Evolutionary conservation across 2,797 vertebrate genomes (phyloP).

Genomic region (Chaenodraco wilsoni): DNA sequence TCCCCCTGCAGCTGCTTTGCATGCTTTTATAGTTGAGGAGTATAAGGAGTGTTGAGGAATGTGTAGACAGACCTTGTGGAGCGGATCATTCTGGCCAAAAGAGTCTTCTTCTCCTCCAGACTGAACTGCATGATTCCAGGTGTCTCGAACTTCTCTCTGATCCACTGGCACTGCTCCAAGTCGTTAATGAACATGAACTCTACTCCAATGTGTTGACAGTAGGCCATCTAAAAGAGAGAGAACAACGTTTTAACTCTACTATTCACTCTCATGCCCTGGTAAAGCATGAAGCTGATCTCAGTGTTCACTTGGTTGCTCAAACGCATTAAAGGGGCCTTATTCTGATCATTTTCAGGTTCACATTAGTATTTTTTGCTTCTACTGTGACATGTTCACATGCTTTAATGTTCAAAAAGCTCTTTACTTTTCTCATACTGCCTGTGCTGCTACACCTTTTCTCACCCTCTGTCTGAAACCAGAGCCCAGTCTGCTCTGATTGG

Average conservation of each 20-base stretch:
- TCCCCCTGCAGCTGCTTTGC: not conserved
- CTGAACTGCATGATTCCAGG: slow-evolving; percentile 90
- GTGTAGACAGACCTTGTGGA: slow-evolving; percentile 89
- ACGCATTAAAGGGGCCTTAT: too few species aligned
- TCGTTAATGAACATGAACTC: slow-evolving; percentile 99
- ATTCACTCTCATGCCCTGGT: not conserved
- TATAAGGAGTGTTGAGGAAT: not conserved
- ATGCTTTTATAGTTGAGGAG: not conserved
- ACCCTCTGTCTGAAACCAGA: too few species aligned
- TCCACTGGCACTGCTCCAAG: slow-evolving; percentile 95
- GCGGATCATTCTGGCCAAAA: slow-evolving; percentile 89
- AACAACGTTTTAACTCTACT: not conserved
- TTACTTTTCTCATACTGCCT: too few species aligned
- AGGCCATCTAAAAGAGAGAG: slow-evolving; percentile 75
- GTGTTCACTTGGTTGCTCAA: not conserved
- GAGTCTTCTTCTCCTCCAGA: slow-evolving; percentile 88
- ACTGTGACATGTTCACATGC: too few species aligned
- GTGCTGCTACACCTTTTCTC: too few species aligned
- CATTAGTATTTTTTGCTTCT: too few species aligned
- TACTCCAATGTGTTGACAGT: slow-evolving; percentile 91
- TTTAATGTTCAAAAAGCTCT: too few species aligned
- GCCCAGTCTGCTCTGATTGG: too few species aligned
- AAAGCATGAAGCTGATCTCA: not conserved
- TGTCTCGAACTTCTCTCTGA: slow-evolving; percentile 92
- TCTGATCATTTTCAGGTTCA: too few species aligned